Evolutionary conservation across 2,113 vertebrate species (phyloP), one percentile per base, ranked within the genome.

Genomic region (Himantopus leucocephalus): DNA sequence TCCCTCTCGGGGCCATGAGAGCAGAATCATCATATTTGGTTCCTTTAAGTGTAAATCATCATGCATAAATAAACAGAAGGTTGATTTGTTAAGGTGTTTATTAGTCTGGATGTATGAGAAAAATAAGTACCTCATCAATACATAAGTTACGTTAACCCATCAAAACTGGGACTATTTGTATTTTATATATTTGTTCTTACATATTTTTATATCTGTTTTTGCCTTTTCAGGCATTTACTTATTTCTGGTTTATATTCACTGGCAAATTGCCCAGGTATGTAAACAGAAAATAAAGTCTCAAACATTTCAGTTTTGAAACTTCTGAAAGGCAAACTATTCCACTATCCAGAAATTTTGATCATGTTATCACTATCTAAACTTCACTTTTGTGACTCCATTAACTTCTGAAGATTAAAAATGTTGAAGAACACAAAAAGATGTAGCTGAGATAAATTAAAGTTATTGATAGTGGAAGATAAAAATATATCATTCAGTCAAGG

Each of bases 1-100:
- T 29, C 27, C 32, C 2, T 50, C 22, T 29, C 1, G 2, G 7
- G 19, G 3, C 9, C 24, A 30, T 34, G 9, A 58, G 3, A 76
- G 4, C 7, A 70, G 10, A 86, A 47, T 47, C 6, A 59, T 52
- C 19, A 11, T 48, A 55, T n/a, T 39, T 60, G 29, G 5, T n/a
- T 56, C 29, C 16, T 82, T 48, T 21, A 58, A 63, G 34, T 37
- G 13, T 11, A 76, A 92, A 56, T 53, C 19, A 58, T n/a, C 14
- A 45, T 1, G 0, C 16, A 27, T 47, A 66, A 45, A 71, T 29
- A 79, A 88, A 39, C 1, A 59, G 13, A 39, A n/a, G 3, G 1
- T 47, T 66, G 9, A 29, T 32, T 75, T 39, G 14, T 18, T 52
- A 59, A 59, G 24, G 24, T 59, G 5, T 78, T 72, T 88, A 32